Evolutionary conservation across 2,113 vertebrate genomes (phyloP).

Genomic region (Zootoca vivipara): DNA sequence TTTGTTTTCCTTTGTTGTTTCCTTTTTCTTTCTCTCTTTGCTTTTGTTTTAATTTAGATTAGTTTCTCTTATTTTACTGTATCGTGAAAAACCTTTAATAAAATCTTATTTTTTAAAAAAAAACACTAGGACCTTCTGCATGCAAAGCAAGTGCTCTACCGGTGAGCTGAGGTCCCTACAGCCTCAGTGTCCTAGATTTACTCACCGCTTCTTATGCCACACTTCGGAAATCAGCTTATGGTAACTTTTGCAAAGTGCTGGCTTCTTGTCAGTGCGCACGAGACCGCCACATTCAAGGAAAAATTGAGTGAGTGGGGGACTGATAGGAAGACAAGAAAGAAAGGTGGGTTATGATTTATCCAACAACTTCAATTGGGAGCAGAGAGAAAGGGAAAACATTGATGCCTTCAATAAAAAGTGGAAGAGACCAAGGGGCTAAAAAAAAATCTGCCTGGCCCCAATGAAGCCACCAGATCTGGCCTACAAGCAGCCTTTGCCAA

Average conservation of each 20-base stretch:
- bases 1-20: too few species aligned
- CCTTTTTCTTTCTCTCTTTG: too few species aligned
- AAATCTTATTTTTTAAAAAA: too few species aligned
- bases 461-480: too few species aligned
- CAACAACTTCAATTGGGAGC: neutral
- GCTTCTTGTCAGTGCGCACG: slow-evolving; percentile 97
- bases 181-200: neutral
- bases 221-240: slow-evolving; percentile 97
- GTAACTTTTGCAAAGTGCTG: slow-evolving; percentile 96
- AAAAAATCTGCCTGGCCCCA: neutral
- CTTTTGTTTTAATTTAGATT: too few species aligned
- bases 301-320: slow-evolving; percentile 97
- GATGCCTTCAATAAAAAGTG: neutral
- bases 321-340: slow-evolving; percentile 47
- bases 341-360: neutral
- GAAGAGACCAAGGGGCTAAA: slow-evolving; percentile 2
- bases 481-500: too few species aligned
- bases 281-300: slow-evolving; percentile 96
- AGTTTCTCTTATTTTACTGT: too few species aligned
- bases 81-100: too few species aligned
- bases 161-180: too few species aligned
- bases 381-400: rapidly evolving
- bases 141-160: too few species aligned
- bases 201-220: slow-evolving; percentile 98
- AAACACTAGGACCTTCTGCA: too few species aligned